A percentile compares a stretch with the other conserved stretches of the same genome.
phyloP scores from a whole-genome alignment of 2,113 vertebrate genomes.

The Notothenia coriiceps region DNA sequence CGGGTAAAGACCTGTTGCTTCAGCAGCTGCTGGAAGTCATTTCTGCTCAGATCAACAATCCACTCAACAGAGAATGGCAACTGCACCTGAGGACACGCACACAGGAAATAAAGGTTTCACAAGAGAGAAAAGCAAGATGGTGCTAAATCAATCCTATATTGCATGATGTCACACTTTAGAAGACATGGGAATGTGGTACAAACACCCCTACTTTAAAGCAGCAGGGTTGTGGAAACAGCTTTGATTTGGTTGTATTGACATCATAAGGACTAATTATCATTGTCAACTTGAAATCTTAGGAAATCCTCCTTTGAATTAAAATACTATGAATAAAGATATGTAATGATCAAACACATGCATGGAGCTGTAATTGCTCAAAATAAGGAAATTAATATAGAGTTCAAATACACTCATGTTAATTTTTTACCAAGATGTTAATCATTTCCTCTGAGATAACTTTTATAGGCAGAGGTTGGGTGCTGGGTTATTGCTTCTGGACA shows the following conservation, averaged over 20 bases:
- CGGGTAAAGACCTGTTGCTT: conserved; percentile 90
- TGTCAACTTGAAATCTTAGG: background rate
- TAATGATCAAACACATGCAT: background rate
- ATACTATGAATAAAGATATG: background rate
- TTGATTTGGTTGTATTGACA: background rate
- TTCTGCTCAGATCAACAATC: conserved; percentile 91
- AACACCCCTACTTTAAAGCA: background rate
- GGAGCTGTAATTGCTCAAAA: background rate
- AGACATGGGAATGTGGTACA: background rate
- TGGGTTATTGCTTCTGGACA: conserved; percentile 5
- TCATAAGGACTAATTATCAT: background rate
- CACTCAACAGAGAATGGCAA: conserved; percentile 92
- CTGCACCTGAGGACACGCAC: conserved; percentile 84
- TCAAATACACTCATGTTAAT: background rate
- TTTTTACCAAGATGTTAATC: conserved; percentile 44
- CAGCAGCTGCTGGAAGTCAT: conserved; percentile 95
- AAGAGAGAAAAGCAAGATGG: background rate
- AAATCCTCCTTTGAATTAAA: background rate
- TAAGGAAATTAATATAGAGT: background rate
- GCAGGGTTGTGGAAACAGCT: background rate
- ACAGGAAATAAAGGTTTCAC: background rate
- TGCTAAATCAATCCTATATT: background rate
- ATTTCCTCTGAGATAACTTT: conserved; percentile 41
- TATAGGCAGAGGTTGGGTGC: background rate
- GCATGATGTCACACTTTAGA: background rate